Evolutionary conservation across 1,140 invertebrate genomes (phyloP).

Genomic region (Proales similis): DNA sequence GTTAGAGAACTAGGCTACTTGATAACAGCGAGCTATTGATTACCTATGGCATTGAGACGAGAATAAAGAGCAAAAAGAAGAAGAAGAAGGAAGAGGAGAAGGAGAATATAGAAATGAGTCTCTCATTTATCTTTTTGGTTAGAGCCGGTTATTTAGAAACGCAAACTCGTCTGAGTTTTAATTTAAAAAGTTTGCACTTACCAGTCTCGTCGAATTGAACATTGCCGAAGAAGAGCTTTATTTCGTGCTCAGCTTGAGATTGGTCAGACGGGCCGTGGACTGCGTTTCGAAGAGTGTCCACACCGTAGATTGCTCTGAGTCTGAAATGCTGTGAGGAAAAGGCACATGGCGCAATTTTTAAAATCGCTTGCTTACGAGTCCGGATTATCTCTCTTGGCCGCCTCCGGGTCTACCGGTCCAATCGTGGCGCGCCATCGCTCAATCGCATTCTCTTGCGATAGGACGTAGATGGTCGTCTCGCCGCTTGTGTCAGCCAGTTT

Average conservation of each 20-base stretch:
- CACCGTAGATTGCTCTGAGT: conserved; percentile 47
- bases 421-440: conserved; percentile 48
- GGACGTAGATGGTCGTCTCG: conserved; percentile 50
- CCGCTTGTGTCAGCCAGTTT: conserved; percentile 43
- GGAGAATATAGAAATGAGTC: too few relatives aligned
- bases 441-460: conserved; percentile 50
- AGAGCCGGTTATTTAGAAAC: background rate
- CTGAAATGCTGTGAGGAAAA: conserved; percentile 40
- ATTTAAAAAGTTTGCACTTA: background rate
- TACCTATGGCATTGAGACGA: too few relatives aligned
- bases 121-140: too few relatives aligned
- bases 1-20: too few relatives aligned
- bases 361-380: conserved; percentile 43
- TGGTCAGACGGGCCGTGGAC: conserved; percentile 46
- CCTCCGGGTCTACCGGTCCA: conserved; percentile 48
- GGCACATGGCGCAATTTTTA: background rate
- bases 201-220: conserved; percentile 47
- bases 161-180: background rate
- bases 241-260: conserved; percentile 43
- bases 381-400: conserved; percentile 47
- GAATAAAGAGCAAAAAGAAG: too few relatives aligned
- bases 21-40: too few relatives aligned
- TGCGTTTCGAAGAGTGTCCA: conserved; percentile 46
- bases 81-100: too few relatives aligned
- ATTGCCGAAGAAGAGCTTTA: conserved; percentile 48